Percentiles rank a stretch among this genome's conserved stretches.
Conservation (phyloP, 2,888 invertebrate species). For the Adela reaumurella region DNA sequence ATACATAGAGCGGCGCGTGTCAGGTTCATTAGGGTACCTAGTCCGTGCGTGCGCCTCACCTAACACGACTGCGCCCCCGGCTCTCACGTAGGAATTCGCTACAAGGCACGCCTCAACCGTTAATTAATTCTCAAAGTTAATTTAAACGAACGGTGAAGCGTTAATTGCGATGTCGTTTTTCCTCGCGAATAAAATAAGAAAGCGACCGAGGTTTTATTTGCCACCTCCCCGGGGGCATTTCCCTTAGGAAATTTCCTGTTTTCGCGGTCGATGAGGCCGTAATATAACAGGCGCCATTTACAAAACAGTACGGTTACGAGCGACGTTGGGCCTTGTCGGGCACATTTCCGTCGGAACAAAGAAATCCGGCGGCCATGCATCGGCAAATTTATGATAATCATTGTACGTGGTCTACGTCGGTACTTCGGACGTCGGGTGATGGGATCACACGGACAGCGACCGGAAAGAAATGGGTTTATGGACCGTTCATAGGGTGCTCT, state of each 20-base stretch:
- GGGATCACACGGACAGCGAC: too few relatives aligned
- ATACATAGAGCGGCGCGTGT: too few relatives aligned
- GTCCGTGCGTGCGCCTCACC: too few relatives aligned
- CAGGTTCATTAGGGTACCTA: too few relatives aligned
- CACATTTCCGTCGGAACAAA: background rate
- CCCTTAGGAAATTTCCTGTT: background rate
- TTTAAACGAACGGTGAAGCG: background rate
- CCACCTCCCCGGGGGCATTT: background rate
- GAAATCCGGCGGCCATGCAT: background rate
- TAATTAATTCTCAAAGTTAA: background rate
- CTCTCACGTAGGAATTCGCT: background rate
- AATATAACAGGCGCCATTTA: background rate
- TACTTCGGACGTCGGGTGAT: too few relatives aligned
- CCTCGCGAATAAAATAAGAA: background rate
- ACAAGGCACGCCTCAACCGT: background rate
- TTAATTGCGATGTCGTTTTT: background rate
- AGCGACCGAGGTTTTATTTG: background rate
- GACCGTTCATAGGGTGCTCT: too few relatives aligned
- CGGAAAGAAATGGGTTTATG: too few relatives aligned
- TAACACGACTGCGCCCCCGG: too few relatives aligned
- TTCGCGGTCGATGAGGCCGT: background rate
- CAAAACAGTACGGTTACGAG: background rate
- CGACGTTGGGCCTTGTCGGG: background rate
- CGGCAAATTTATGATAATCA: background rate
- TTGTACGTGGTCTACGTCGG: too few relatives aligned